Base-by-base conservation (phyloP, 92 coral and sea anemone species). In the Actinostola sp. region DNA sequence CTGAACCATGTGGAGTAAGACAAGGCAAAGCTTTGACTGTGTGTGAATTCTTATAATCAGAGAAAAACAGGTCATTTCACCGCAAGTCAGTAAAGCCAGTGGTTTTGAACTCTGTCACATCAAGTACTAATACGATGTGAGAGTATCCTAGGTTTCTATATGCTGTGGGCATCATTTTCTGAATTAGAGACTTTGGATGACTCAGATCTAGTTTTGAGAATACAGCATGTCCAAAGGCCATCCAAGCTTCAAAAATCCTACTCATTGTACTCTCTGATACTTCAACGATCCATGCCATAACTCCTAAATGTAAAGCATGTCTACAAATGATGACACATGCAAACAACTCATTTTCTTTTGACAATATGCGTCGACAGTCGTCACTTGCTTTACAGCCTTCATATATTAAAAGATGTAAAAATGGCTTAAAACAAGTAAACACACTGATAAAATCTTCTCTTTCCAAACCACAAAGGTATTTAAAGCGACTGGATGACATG, bases 211-310 rank as follows among this genome's bases (percentile, higher is more conserved):
- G 8, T 46, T 65, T 65, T 0, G 13, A 15, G 23, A 39, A 67
- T 13, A 67, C 73, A 21, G 73, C 73, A 67, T 67, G 73, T 1
- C 73, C 73, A 67, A 67, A 67, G 0, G 73, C 12, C 59, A 67
- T 46, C 41, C 42, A 67, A 2, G 71, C 71, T 23, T 65, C 71
- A 20, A 65, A 65, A 39, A 65, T 65, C 35, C 71, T 65, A 43
- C 71, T 65, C 71, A 39, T 65, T 15, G 71, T 39, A 14, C 54
- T 33, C 25, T 65, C 54, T 1, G 55, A 65, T 20, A 67, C 45
- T 31, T 46, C 59, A 49, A 67, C 19, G 24, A 67, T 67, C 73
- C 73, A 67, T 17, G 59, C 59, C 73, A 67, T 67, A 9, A 67
- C 59, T 13, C 73, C 73, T 53, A 67, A 53, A 39, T 67, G 73